These are phyloP conservation scores for Eupithecia dodoneata DNA, from an alignment of 2,888 invertebrate genomes.

Conservation along the genomic window DNA sequence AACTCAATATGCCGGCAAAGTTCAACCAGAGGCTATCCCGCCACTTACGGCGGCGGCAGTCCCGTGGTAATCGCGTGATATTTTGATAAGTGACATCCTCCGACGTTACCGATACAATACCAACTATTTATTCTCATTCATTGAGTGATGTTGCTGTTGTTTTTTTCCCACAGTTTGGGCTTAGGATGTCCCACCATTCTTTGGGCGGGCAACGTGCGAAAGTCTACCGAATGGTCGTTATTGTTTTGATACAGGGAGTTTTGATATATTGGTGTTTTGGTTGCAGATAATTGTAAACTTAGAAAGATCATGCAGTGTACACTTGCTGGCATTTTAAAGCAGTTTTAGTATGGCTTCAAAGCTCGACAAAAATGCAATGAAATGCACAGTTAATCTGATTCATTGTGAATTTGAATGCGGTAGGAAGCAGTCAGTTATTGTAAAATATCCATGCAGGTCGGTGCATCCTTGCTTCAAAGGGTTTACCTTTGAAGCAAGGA, in stretches of 20 bases:
- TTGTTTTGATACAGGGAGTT: neutral
- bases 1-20: neutral
- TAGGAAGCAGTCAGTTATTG: neutral
- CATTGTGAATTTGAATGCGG: neutral
- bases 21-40: neutral
- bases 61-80: slow-evolving; percentile 6
- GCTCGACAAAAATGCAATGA: neutral
- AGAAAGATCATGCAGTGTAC: neutral
- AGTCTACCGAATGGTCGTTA: neutral
- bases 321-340: neutral
- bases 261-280: neutral
- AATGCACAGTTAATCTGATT: neutral
- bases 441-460: neutral
- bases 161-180: slow-evolving; percentile 17
- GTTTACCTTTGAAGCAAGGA: too few relatives aligned
- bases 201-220: neutral
- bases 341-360: neutral
- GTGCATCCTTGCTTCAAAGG: neutral
- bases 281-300: neutral
- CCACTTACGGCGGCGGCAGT: neutral
- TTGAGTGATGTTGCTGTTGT: neutral
- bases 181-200: slow-evolving; percentile 8
- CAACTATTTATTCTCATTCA: slow-evolving; percentile 17
- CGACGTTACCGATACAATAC: slow-evolving; percentile 23
- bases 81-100: slow-evolving; percentile 32